Conservation (phyloP, 2,113 vertebrate genomes). For the Hypanus sabinus region DNA sequence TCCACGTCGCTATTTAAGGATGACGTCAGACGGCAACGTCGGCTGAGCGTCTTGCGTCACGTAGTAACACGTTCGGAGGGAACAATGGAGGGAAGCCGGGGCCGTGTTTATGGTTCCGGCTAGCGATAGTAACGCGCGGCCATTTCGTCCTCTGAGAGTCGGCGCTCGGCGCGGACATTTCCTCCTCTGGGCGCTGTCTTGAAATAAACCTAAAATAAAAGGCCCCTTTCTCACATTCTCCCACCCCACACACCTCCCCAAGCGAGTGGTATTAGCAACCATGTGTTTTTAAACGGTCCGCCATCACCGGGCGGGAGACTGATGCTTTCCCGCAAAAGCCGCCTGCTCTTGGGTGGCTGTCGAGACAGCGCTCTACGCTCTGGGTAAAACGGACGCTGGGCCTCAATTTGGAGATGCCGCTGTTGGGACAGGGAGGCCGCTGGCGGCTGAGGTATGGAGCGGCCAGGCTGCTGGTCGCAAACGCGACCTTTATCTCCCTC, state of each 20-base stretch:
- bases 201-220: background rate
- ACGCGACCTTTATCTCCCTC: background rate
- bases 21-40: background rate
- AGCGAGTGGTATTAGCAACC: too few species aligned
- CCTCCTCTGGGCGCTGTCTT: background rate
- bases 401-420: background rate
- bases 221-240: background rate
- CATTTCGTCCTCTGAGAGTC: background rate
- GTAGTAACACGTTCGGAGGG: background rate
- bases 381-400: background rate
- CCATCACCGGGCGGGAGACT: too few species aligned
- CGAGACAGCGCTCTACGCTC: too few species aligned
- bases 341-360: too few species aligned
- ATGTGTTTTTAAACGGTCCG: too few species aligned
- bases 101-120: background rate
- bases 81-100: background rate
- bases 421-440: background rate
- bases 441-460: background rate
- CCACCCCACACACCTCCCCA: background rate
- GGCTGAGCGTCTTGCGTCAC: background rate
- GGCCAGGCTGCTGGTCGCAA: background rate
- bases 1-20: constrained; percentile 24
- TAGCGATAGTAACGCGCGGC: constrained; percentile 26
- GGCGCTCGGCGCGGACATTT: background rate
- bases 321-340: too few species aligned